A percentile compares a stretch with the other conserved stretches of the same genome.
Conservation (phyloP, 37 sponge, comb jelly and placozoan genomes). For the Halichondria panicea region DNA sequence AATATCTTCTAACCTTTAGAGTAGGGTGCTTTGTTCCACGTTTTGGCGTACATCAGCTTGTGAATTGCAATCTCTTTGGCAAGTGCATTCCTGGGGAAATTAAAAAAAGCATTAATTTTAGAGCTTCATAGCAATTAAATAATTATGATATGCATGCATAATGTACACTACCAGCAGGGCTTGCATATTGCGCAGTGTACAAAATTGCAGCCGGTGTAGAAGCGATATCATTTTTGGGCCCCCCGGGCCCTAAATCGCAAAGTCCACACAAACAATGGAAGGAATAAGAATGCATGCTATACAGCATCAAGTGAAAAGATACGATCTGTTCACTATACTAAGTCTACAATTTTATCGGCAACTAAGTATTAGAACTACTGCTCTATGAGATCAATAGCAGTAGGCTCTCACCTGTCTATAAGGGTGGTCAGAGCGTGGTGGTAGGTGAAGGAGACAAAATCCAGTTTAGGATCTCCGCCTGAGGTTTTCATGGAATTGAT, state of each 20-base stretch:
- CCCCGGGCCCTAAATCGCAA: too few relatives aligned
- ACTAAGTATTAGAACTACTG: neutral
- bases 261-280: too few relatives aligned
- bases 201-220: too few relatives aligned
- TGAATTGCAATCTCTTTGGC: slow-evolving; percentile 62
- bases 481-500: slow-evolving; percentile 43
- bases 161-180: too few relatives aligned
- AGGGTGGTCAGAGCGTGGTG: slow-evolving; percentile 59
- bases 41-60: slow-evolving; percentile 54
- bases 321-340: too few relatives aligned
- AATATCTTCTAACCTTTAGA: slow-evolving; percentile 26
- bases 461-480: slow-evolving; percentile 61
- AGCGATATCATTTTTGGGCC: too few relatives aligned
- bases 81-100: slow-evolving; percentile 54
- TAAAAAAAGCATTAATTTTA: neutral
- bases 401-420: slow-evolving; percentile 59
- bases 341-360: too few relatives aligned
- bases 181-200: too few relatives aligned
- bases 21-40: slow-evolving; percentile 50
- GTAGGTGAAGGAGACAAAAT: slow-evolving; percentile 67
- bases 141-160: neutral
- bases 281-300: too few relatives aligned
- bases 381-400: neutral
- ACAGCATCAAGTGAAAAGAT: too few relatives aligned
- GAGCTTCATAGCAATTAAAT: neutral